These are phyloP conservation scores for Caenorhabditis sinica DNA, from an alignment of 2,888 invertebrate species.

Conservation along the genomic window DNA sequence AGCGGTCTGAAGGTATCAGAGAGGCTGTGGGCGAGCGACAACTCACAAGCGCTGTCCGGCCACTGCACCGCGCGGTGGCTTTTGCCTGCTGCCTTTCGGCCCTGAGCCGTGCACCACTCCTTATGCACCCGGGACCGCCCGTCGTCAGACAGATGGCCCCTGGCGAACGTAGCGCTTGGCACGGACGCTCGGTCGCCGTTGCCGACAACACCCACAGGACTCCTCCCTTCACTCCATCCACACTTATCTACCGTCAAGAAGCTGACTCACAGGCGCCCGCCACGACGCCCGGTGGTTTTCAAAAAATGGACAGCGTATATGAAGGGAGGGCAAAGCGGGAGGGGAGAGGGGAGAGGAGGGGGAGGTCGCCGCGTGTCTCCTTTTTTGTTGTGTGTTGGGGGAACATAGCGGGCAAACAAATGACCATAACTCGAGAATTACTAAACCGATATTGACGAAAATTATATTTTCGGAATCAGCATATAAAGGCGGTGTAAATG, in stretches of 20 bases:
- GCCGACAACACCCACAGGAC: constrained; percentile 64
- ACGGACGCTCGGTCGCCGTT: constrained; percentile 50
- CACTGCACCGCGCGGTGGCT: constrained; percentile 22
- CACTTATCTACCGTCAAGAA: constrained; percentile 74
- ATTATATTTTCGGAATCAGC: neutral
- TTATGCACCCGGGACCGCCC: constrained; percentile 42
- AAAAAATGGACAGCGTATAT: constrained; percentile 22
- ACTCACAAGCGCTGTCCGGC: constrained; percentile 22
- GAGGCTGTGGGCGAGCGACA: constrained; percentile 15
- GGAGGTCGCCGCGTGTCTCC: neutral
- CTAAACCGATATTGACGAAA: neutral
- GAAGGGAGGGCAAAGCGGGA: neutral
- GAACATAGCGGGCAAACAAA: neutral
- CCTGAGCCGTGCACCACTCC: constrained; percentile 12
- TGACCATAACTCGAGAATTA: neutral
- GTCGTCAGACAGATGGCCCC: constrained; percentile 35
- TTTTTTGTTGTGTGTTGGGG: neutral
- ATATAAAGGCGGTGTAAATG: neutral
- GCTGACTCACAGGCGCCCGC: constrained; percentile 77
- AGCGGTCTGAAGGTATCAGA: constrained; percentile 22
- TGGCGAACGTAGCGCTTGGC: constrained; percentile 48
- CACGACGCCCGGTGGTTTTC: constrained; percentile 69
- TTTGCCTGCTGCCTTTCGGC: constrained; percentile 10
- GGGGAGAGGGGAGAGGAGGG: neutral
- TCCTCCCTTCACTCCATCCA: constrained; percentile 74